phyloP scores from a whole-genome alignment of 2,888 invertebrate genomes.

The Nezara viridula region DNA sequence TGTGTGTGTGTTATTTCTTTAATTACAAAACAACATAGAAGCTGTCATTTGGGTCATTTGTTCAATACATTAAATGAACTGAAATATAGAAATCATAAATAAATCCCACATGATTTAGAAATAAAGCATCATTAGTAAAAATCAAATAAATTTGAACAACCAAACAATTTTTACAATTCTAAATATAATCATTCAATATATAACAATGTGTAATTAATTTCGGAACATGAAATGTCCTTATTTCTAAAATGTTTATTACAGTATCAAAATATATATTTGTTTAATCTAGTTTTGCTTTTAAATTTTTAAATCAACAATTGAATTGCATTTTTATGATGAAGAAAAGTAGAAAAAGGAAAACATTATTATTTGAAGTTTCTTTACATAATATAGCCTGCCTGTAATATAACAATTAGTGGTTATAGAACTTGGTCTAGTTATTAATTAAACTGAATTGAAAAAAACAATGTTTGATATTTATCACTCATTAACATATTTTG shows the following conservation, averaged over 20 bases:
- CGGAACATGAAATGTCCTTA: neutral
- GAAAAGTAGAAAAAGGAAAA: neutral
- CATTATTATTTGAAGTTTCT: neutral
- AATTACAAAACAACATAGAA: neutral
- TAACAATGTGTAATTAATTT: neutral
- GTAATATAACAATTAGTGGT: neutral
- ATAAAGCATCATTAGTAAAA: neutral
- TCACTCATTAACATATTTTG: neutral
- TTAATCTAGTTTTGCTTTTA: neutral
- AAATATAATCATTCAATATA: neutral
- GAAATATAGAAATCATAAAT: neutral
- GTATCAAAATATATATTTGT: constrained; percentile 2
- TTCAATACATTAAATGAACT: neutral
- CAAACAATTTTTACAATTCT: neutral
- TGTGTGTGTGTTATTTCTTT: neutral
- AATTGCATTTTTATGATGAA: neutral
- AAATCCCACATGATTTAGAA: neutral
- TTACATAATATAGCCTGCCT: neutral
- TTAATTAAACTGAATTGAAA: neutral
- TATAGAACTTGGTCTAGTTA: neutral
- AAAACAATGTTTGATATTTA: neutral
- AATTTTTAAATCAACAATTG: neutral
- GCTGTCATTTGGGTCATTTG: neutral
- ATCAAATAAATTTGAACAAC: neutral
- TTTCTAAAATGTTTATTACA: constrained; percentile 8